Conservation (phyloP, 2,113 vertebrate genomes). For the human region GRCh38 chr6:112184001-112184500, state of each 20-base stretch:
- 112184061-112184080: slow-evolving; percentile 30
- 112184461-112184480: background rate
- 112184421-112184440: background rate
- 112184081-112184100: background rate
- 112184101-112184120: background rate
- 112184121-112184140: background rate
- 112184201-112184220: slow-evolving; percentile 21
- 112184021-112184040: slow-evolving; percentile 15
- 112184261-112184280: background rate
- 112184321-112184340: background rate
- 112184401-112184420: background rate
- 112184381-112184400: background rate
- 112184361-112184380: background rate
- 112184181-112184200: slow-evolving; percentile 37
- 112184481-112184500: slow-evolving; percentile 35
- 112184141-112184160: background rate
- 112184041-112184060: slow-evolving; percentile 45
- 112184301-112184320: background rate
- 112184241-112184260: background rate
- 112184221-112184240: background rate
- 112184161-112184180: slow-evolving; percentile 34
- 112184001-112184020: background rate
- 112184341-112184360: background rate
- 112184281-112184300: background rate
- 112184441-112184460: background rate